Evolutionary conservation across 2,888 invertebrate genomes (phyloP).

Genomic region (Slavum lentiscoides): DNA sequence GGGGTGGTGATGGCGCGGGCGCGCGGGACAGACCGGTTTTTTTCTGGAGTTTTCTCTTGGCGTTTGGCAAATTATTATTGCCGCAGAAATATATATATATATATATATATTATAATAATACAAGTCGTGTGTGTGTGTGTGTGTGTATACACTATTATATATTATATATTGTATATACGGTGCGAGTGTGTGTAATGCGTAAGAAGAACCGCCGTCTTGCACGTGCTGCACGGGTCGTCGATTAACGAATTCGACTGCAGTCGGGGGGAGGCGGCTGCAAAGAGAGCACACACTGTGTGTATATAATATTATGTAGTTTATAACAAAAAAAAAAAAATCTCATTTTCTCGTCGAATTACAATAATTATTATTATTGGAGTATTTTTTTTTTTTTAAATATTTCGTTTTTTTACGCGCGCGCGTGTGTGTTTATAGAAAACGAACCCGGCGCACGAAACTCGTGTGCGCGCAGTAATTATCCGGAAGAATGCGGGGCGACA

Average conservation of each 20-base stretch:
- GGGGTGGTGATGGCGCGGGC: no score
- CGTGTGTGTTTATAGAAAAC: neutral
- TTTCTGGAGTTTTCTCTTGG: no score
- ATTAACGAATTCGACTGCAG: constrained; percentile 36
- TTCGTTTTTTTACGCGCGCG: neutral
- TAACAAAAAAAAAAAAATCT: constrained; percentile 9
- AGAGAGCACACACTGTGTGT: neutral
- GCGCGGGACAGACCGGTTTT: no score
- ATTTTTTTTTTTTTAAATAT: constrained; percentile 18
- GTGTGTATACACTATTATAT: no score
- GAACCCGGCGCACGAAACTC: constrained; percentile 15
- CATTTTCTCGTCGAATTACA: constrained; percentile 41
- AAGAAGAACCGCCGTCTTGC: constrained; percentile 33
- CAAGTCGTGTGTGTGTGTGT: neutral
- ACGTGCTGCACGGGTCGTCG: neutral
- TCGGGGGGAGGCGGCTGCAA: neutral
- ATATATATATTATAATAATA: no score
- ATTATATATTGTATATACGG: no score
- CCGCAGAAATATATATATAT: no score
- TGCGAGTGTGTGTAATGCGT: neutral
- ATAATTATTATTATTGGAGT: constrained; percentile 34
- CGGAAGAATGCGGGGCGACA: constrained; percentile 43
- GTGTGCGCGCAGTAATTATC: constrained; percentile 34
- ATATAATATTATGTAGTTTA: no score
- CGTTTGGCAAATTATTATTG: no score